Percentiles rank a stretch among this genome's conserved stretches.
Evolutionary conservation across 1,140 invertebrate genomes (phyloP).

Genomic region (Bursaphelenchus mucronatus): DNA sequence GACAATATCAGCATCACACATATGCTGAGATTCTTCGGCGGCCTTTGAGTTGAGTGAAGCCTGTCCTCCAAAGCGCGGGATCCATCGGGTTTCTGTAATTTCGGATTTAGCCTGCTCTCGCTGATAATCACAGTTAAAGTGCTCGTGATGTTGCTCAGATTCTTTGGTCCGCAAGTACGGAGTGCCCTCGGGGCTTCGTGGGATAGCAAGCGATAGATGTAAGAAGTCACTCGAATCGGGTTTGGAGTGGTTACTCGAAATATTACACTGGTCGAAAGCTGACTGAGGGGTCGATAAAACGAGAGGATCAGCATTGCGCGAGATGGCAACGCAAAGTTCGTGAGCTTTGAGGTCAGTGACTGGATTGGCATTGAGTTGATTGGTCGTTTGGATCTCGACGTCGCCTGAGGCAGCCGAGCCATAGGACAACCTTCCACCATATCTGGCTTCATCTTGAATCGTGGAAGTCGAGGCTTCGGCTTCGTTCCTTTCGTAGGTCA

Average conservation of each 20-base stretch:
- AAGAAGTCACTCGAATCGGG: neutral
- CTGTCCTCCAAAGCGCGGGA: constrained; percentile 33
- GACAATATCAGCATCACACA: constrained; percentile 22
- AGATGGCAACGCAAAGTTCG: constrained; percentile 2
- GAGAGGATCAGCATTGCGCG: constrained; percentile 2
- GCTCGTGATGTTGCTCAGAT: neutral
- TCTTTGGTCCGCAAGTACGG: constrained; percentile 7
- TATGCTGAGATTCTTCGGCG: constrained; percentile 25
- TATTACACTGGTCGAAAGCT: constrained; percentile 2
- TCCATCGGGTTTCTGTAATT: constrained; percentile 22
- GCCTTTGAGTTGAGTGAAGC: constrained; percentile 24
- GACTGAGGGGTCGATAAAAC: constrained; percentile 2
- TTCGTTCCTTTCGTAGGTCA: constrained; percentile 29
- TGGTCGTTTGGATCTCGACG: neutral
- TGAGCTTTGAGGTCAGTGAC: constrained; percentile 12
- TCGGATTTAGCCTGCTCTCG: constrained; percentile 3
- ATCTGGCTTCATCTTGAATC: constrained; percentile 13
- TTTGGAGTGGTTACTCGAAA: neutral
- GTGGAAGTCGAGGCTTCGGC: neutral
- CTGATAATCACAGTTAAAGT: constrained; percentile 3
- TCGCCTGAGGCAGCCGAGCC: constrained; percentile 9
- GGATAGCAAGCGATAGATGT: constrained; percentile 1
- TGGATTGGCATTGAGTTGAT: constrained; percentile 2
- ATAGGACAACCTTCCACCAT: constrained; percentile 13
- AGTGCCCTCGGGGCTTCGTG: constrained; percentile 7